Conservation (phyloP, 1,140 invertebrate genomes). For the Brachionus sp. region DNA sequence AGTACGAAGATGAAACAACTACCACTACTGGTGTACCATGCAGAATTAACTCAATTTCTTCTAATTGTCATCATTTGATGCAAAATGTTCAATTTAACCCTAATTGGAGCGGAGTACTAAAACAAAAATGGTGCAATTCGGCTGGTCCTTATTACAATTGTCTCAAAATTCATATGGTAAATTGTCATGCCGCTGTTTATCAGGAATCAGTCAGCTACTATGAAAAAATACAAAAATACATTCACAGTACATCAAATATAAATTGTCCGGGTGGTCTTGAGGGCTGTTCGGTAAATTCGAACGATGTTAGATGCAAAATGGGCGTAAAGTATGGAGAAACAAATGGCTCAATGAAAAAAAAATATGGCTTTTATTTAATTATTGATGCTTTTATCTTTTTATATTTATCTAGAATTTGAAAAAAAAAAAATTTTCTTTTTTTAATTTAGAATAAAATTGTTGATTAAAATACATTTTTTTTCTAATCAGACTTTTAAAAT, state of each 20-base stretch:
- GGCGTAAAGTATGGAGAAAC: conserved; percentile 43
- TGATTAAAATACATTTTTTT: not conserved
- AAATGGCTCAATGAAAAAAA: not conserved
- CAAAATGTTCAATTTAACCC: conserved; percentile 37
- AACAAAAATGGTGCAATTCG: conserved; percentile 40
- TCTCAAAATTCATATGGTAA: not conserved
- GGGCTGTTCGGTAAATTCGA: conserved; percentile 18
- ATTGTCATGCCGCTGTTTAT: not conserved
- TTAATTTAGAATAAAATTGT: not conserved
- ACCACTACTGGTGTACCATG: not conserved
- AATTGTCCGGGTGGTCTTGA: conserved; percentile 36
- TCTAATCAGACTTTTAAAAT: too few relatives aligned
- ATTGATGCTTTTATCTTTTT: not conserved
- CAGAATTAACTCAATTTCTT: not conserved
- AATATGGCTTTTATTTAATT: not conserved
- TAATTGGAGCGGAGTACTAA: not conserved
- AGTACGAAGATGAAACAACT: not conserved
- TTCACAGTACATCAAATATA: conserved; percentile 40
- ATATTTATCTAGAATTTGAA: not conserved
- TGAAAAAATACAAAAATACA: conserved; percentile 46
- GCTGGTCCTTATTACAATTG: conserved; percentile 11
- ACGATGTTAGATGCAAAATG: conserved; percentile 45
- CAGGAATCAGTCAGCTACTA: conserved; percentile 30
- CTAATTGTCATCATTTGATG: conserved; percentile 2
- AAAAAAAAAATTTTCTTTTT: not conserved